Evolutionary conservation across 2,113 vertebrate genomes (phyloP), one percentile per base, ranked within the genome.

Genomic region (Ailuropoda melanoleuca): DNA sequence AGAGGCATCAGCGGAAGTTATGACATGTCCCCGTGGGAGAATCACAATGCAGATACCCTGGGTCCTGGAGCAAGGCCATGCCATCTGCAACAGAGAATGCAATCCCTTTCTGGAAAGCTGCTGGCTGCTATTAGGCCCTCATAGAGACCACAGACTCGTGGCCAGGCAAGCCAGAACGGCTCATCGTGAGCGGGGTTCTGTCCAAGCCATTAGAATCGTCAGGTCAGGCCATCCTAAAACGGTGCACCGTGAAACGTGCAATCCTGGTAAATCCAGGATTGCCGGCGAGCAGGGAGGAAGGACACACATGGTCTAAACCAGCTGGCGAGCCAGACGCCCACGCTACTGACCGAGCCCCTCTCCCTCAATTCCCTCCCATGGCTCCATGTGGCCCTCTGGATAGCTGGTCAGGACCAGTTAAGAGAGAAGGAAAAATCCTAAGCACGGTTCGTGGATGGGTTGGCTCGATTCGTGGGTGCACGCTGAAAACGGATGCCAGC

Each of bases 31-130:
- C 68, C 29, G 4, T 43, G 93, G 29, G 72, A 94, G 78, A 75
- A 26, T 78, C 62, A 74, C 60, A 72, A 23, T 21, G 68, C 24
- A 23, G 60, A 39, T 39, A 23, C 50, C n/a, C 82, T 48, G 62
- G 7, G 6, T 10, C 88, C 83, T 80, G 62, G 74, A 92, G 55
- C 24, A 43, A 70, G 87, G 83, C 56, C 82, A 77, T 8, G 43
- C n/a, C 82, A n/a, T 66, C 53, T 56, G 88, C 26, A 23, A 19
- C 31, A 19, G 74, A 70, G 56, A 92, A 81, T 39, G 21, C 55
- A 70, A 39, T 68, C 26, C 74, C 78, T 58, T 85, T 88, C 55
- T 37, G 75, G 88, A 93, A 86, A 85, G 53, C 48, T 84, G 34
- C 53, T 55, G 72, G 83, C 56, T 39, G 39, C 26, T 26, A 1